Base-by-base conservation (phyloP, 1,140 invertebrate species). In the Chionoecetes opilio region DNA sequence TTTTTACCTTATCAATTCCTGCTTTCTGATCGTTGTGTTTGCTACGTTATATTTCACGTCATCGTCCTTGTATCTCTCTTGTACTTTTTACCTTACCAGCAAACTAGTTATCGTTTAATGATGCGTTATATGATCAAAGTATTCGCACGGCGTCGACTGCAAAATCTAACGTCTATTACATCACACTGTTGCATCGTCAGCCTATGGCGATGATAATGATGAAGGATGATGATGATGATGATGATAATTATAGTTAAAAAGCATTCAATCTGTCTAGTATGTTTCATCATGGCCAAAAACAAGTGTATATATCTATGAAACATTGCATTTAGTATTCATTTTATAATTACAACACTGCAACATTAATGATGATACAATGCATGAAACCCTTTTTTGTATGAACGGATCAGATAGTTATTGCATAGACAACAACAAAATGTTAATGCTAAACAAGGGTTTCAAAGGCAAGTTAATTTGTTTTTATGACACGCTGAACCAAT, bases 401-500 rank as follows among this genome's bases (percentile, higher is more conserved):
- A 5, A 75, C 26, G 63, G 5, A 75, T 75, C 63, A 75, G 63
- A n/a, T 75, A n/a, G 63, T n/a, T 75, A 75, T 75, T 75, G n/a
- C n/a, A 75, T n/a, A n/a, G 63, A n/a, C 21, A 26, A 26, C 63
- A 75, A 21, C 26, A 75, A 75, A 75, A 75, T 75, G 21, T n/a
- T 75, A n/a, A 75, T 75, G 63, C 63, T 75, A 75, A 75, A 75
- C 63, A 75, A 75, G 21, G 63, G 11, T 75, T 75, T 75, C 63
- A 75, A 75, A 75, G 63, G 21, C 6, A 11, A 75, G 63, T 75
- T n/a, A 75, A n/a, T 21, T 75, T 75, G 11, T 75, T 75, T 75
- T 75, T 75, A 75, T 26, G n/a, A 75, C 63, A 75, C 63, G n/a
- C 63, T 75, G 63, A 75, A 75, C 63, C 63, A 75, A 75, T 75